phyloP scores from a whole-genome alignment of 1,140 invertebrate genomes.

The Trichoplusia ni region DNA sequence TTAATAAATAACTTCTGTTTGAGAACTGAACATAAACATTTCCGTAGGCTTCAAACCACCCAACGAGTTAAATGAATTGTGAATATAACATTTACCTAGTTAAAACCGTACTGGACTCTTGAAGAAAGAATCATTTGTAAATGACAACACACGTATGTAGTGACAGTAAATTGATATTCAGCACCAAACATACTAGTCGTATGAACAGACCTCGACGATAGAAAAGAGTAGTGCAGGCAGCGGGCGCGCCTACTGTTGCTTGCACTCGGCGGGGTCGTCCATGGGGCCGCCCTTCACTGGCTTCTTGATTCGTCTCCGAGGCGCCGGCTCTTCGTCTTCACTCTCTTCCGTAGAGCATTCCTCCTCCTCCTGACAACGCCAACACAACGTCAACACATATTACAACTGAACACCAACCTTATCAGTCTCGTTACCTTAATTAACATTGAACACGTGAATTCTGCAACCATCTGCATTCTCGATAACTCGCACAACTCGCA shows the following conservation, averaged over 20 bases:
- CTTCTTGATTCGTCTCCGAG: slow-evolving; percentile 56
- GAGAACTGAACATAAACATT: slow-evolving; percentile 13
- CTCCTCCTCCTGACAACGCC: slow-evolving; percentile 64
- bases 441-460: slow-evolving; percentile 56
- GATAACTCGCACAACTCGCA: slow-evolving; percentile 50
- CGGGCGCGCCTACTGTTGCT: slow-evolving; percentile 60
- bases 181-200: slow-evolving; percentile 12
- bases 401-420: neutral
- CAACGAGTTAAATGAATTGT: neutral
- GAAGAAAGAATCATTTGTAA: neutral
- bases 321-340: slow-evolving; percentile 66
- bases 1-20: slow-evolving; percentile 12
- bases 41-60: slow-evolving; percentile 5
- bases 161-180: slow-evolving; percentile 11
- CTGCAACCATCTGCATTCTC: slow-evolving; percentile 70
- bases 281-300: slow-evolving; percentile 35
- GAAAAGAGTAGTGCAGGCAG: neutral
- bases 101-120: neutral
- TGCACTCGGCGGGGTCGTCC: slow-evolving; percentile 69
- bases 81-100: neutral
- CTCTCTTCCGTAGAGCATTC: slow-evolving; percentile 73
- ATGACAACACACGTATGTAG: neutral
- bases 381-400: slow-evolving; percentile 31
- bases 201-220: slow-evolving; percentile 21
- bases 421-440: slow-evolving; percentile 32